A percentile compares a stretch with the other conserved stretches of the same genome.
Evolutionary conservation across 2,113 vertebrate genomes (phyloP).

Genomic region (Gadus macrocephalus): DNA sequence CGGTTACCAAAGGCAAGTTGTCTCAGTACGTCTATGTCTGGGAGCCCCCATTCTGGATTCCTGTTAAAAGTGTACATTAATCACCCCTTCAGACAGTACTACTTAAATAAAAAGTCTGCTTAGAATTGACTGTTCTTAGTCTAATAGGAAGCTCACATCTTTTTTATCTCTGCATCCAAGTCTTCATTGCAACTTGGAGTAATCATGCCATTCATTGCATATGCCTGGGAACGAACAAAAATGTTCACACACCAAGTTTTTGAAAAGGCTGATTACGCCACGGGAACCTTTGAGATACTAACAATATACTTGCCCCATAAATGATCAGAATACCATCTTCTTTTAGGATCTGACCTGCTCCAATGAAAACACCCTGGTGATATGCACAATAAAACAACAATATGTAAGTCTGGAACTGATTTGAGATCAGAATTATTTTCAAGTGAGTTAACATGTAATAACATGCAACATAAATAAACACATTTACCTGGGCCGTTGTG

Average conservation of each 20-base stretch:
- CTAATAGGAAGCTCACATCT: conserved; percentile 42
- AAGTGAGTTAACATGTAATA: neutral
- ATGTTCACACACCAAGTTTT: too few relatives aligned
- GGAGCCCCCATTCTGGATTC: conserved; percentile 74
- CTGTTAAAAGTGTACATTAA: conserved; percentile 26
- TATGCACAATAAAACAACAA: neutral
- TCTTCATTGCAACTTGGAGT: conserved; percentile 64
- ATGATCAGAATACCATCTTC: conserved; percentile 63
- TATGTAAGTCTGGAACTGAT: neutral
- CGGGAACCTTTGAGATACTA: neutral
- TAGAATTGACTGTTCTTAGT: neutral
- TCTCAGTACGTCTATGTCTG: conserved; percentile 69
- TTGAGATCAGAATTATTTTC: neutral
- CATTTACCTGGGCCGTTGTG: conserved; percentile 60
- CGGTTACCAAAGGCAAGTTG: conserved; percentile 62
- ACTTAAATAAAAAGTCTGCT: too few relatives aligned
- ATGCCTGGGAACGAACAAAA: conserved; percentile 48
- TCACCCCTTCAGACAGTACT: too few relatives aligned
- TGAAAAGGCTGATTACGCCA: neutral
- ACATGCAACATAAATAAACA: neutral
- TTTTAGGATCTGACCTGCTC: conserved; percentile 64
- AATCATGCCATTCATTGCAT: conserved; percentile 72
- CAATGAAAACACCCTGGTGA: conserved; percentile 63
- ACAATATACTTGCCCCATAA: conserved; percentile 59
- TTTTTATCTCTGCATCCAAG: conserved; percentile 58